phyloP scores from a whole-genome alignment of 2,797 vertebrate genomes.

The Etheostoma nigrum region DNA sequence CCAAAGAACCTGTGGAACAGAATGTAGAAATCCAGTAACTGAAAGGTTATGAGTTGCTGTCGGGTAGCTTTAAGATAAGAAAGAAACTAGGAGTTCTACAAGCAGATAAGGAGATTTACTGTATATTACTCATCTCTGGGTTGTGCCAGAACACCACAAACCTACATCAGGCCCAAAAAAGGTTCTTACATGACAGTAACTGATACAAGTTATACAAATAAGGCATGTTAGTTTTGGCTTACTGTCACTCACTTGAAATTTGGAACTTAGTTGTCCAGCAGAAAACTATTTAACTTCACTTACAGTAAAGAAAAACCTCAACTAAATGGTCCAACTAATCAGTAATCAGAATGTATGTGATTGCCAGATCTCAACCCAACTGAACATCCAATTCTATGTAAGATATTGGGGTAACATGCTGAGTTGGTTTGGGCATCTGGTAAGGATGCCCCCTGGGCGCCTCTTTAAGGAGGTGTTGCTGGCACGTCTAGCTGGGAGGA shows the following conservation, averaged over 20 bases:
- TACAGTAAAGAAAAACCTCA: neutral
- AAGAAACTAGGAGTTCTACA: constrained; percentile 13
- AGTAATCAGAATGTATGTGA: neutral
- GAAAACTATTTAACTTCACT: neutral
- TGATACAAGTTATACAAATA: constrained; percentile 1
- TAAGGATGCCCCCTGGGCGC: too few relatives aligned
- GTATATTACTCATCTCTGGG: constrained; percentile 19
- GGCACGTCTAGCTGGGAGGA: too few relatives aligned
- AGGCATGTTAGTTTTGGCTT: neutral
- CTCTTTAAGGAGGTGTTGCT: too few relatives aligned
- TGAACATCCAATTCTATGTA: neutral
- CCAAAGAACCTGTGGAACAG: neutral
- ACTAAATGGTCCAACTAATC: neutral
- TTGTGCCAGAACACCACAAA: constrained; percentile 15
- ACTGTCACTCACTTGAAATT: neutral
- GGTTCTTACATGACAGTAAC: neutral
- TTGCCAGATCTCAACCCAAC: neutral
- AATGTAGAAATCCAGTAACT: neutral
- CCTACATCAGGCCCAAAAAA: neutral
- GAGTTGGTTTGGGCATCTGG: too few relatives aligned
- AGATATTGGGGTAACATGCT: neutral
- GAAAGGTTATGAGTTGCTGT: constrained; percentile 21
- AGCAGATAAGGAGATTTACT: constrained; percentile 25
- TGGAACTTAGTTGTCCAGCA: neutral
- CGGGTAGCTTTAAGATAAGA: neutral